A percentile compares a stretch with the other conserved stretches of the same genome.
phyloP scores from a whole-genome alignment of 2,113 vertebrate genomes.

The Myodes glareolus region DNA sequence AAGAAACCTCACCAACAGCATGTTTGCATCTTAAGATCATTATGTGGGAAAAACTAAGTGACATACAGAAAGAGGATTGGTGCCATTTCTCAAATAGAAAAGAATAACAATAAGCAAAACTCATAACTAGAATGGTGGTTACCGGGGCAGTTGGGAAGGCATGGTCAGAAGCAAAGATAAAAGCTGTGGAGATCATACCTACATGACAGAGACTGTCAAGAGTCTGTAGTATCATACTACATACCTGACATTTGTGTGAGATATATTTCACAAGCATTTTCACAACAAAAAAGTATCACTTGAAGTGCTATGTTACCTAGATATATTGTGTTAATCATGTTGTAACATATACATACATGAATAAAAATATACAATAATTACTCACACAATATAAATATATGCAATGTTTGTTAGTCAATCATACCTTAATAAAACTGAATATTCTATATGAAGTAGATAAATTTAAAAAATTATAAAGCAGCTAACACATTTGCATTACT shows the following conservation, averaged over 20 bases:
- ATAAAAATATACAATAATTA: not conserved
- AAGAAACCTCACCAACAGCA: not conserved
- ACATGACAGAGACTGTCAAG: too few relatives aligned
- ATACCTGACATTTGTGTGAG: not conserved
- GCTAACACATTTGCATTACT: not conserved
- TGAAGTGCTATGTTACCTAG: not conserved
- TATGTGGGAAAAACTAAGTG: not conserved
- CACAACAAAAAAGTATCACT: not conserved
- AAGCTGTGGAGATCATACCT: not conserved
- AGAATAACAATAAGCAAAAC: not conserved
- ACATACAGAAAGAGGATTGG: not conserved
- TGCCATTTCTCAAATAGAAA: not conserved
- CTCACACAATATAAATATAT: not conserved
- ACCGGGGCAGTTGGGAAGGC: fast-evolving
- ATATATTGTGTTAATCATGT: not conserved
- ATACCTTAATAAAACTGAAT: not conserved
- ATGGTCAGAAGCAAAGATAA: not conserved
- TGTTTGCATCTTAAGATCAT: not conserved
- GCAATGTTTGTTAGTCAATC: not conserved
- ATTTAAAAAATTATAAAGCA: conserved; percentile 18
- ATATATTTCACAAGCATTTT: not conserved
- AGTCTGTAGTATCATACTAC: not conserved
- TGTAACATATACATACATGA: not conserved
- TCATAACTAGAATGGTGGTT: not conserved
- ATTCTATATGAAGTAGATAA: not conserved